Conservation (phyloP, 2,113 vertebrate genomes). For the Entosphenus tridentatus region DNA sequence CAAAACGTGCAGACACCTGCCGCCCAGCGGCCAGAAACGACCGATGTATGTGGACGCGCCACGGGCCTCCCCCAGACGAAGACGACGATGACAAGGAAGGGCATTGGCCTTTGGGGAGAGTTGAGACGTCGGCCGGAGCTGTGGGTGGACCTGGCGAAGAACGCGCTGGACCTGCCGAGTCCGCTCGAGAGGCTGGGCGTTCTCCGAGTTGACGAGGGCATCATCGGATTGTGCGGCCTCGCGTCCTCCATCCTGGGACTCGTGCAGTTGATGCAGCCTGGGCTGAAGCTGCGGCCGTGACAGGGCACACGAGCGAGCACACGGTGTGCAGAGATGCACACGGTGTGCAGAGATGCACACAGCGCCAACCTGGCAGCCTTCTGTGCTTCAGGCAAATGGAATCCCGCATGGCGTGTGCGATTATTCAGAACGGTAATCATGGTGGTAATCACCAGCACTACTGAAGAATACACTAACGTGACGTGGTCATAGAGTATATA, state of each 20-base stretch:
- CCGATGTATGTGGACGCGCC: constrained; percentile 17
- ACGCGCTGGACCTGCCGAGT: constrained; percentile 55
- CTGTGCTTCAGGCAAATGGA: too few species aligned
- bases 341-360: too few species aligned
- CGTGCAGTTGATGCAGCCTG: constrained; percentile 33
- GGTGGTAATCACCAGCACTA: too few species aligned
- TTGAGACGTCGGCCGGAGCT: constrained; percentile 40
- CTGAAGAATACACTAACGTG: too few species aligned
- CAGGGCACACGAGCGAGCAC: too few species aligned
- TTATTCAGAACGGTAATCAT: too few species aligned
- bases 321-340: too few species aligned
- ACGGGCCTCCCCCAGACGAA: constrained; percentile 14
- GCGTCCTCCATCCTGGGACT: constrained; percentile 74
- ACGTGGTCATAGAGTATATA: too few species aligned
- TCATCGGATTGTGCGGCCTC: constrained; percentile 52
- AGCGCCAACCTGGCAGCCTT: too few species aligned
- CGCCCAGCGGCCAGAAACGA: background rate
- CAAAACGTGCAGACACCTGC: constrained; percentile 12
- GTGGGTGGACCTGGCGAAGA: constrained; percentile 53
- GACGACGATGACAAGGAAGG: constrained; percentile 28
- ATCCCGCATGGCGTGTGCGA: too few species aligned
- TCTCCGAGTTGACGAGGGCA: constrained; percentile 36
- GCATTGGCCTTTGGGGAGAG: constrained; percentile 26
- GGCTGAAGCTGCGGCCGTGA: constrained; percentile 30
- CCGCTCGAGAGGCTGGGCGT: constrained; percentile 50